Base-by-base conservation (phyloP, 2,888 invertebrate species). In the Drosophila falleni region DNA sequence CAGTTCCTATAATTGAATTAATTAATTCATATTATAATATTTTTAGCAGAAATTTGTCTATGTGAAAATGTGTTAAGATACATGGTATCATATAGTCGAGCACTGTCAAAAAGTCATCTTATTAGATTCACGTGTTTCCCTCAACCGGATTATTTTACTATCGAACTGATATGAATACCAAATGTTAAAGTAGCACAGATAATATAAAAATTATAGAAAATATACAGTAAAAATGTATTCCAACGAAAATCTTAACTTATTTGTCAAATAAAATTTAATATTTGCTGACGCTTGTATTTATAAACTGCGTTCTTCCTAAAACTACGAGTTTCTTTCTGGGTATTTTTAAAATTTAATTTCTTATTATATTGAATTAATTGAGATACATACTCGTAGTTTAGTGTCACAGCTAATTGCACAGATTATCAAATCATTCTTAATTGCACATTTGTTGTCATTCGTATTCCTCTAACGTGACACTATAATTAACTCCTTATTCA, bases 371-470 rank as follows among this genome's bases (percentile, higher is more conserved):
- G 50, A 58, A 64, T 51, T 64, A 64, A 64, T 56, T 64, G 58
- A 37, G 50, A 35, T 64, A 42, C 44, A 44, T 64, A 58, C 39
- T 37, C 31, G 46, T 51, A 26, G 46, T 46, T 68, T 63, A 68
- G 63, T 55, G 56, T 29, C 56, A 26, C 37, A 33, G 19, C 51
- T 68, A 68, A 68, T 68, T 63, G 54, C 44, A 31, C 33, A 51
- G 41, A 56, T 46, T 63, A 68, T 68, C 33, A 68, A 68, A 56
- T 68, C 63, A 63, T 16, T 63, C 63, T 39, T 56, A 68, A 68
- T 68, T 63, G 67, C 67, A 55, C 67, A 60, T 67, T 67, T 67
- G 67, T 56, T 62, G 50, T 35, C 51, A 47, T 49, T 41, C 53
- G 19, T 37, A 37, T 54, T n/a, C 47, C 33, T 5, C 41, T 53